Conservation (phyloP, 2,797 vertebrate genomes). For the Characodon lateralis region DNA sequence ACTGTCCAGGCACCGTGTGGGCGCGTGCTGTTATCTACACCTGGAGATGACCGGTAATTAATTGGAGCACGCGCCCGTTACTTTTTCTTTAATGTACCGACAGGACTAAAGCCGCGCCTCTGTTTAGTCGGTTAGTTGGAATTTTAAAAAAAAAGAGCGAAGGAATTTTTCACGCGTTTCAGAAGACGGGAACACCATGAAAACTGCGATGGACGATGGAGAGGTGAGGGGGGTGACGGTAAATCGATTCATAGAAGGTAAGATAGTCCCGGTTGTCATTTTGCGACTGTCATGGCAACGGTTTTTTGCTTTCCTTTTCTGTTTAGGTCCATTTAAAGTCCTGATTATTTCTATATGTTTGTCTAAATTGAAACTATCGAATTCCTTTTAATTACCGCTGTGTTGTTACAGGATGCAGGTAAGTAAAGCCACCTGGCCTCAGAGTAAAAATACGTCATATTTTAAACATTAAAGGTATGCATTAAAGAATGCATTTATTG, state of each 20-base stretch:
- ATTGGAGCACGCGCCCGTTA: not conserved
- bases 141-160: too few species aligned
- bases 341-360: not conserved
- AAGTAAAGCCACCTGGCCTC: not conserved
- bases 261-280: not conserved
- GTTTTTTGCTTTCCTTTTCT: not conserved
- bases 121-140: not conserved
- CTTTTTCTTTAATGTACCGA: not conserved
- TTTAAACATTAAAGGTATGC: not conserved
- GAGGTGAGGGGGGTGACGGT: slow-evolving; percentile 53
- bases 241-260: slow-evolving; percentile 67
- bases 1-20: slow-evolving; percentile 2
- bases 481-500: not conserved
- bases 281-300: not conserved
- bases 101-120: not conserved
- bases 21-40: slow-evolving; percentile 52
- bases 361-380: not conserved
- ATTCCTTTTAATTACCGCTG: not conserved
- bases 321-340: not conserved
- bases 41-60: slow-evolving; percentile 31
- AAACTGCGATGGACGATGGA: slow-evolving; percentile 54
- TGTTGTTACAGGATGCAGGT: not conserved
- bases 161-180: not conserved
- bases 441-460: not conserved
- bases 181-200: slow-evolving; percentile 49